Evolutionary conservation across 2,888 invertebrate genomes (phyloP).

Genomic region (Lochmaea crataegi): DNA sequence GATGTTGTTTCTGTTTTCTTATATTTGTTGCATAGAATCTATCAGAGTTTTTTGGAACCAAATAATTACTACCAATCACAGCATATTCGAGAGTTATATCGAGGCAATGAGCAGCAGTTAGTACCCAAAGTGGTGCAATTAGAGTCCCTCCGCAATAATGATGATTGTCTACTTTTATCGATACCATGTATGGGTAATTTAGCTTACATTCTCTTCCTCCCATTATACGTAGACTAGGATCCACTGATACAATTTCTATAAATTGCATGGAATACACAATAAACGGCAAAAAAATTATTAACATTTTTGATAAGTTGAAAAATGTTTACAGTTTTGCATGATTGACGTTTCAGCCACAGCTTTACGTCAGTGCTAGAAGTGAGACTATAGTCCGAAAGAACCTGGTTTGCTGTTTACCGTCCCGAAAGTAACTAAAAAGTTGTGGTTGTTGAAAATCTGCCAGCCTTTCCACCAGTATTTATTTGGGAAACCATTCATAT

Average conservation of each 20-base stretch:
- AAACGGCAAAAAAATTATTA: neutral
- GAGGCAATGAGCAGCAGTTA: slow-evolving; percentile 40
- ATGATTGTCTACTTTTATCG: slow-evolving; percentile 21
- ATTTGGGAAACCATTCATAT: too few relatives aligned
- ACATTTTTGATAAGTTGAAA: neutral
- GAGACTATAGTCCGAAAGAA: too few relatives aligned
- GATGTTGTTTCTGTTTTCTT: neutral
- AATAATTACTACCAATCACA: slow-evolving; percentile 7
- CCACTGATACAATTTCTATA: neutral
- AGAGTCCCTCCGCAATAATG: slow-evolving; percentile 39
- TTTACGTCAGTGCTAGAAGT: too few relatives aligned
- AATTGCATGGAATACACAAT: neutral
- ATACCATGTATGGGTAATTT: slow-evolving; percentile 35
- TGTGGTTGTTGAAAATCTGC: too few relatives aligned
- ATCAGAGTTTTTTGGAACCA: neutral
- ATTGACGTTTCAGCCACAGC: too few relatives aligned
- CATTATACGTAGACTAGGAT: slow-evolving; percentile 1
- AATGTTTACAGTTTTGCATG: too few relatives aligned
- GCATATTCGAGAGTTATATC: neutral
- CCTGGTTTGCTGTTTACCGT: too few relatives aligned
- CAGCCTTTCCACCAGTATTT: too few relatives aligned
- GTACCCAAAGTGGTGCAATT: slow-evolving; percentile 35
- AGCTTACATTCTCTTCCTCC: slow-evolving; percentile 7
- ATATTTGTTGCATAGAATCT: neutral
- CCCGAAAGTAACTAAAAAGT: too few relatives aligned